Base-by-base conservation (phyloP, 2,113 vertebrate genomes). In the Elgaria multicarinata region DNA sequence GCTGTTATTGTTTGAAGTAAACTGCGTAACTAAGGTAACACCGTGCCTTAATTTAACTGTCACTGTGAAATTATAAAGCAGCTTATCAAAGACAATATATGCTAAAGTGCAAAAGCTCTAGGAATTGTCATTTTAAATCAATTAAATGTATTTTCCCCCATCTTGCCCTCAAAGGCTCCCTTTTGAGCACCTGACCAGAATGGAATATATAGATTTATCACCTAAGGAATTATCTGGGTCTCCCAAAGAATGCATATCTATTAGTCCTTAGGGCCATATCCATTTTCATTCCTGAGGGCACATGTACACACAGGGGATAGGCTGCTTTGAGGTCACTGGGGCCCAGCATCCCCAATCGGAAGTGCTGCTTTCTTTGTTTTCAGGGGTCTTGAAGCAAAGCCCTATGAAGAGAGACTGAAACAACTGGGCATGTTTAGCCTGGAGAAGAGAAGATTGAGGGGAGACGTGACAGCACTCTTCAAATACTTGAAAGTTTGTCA, bases 21-120 rank as follows among this genome's bases (percentile, higher is more conserved):
- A 95, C 76, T 86, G 72, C 8, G 33, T 85, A 88, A 93, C 75
- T 79, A 26, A 28, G 77, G 75, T 93, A 94, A 94, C 39, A 3
- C 79, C 22, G 81, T 90, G 79, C 92, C 74, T 94, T 87, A 90
- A 93, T 93, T 94, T 94, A 90, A 91, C 13, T 84, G 89, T 92
- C 95, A 93, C 42, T 28, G 3, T 92, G 90, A 96, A 95, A 95
- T 93, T 93, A 90, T 88, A 93, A 90, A 95, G 91, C 24, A 90
- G 58, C 53, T 92, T 93, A 87, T 87, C 85, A 91, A 74, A 93
- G 90, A 39, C 82, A 96, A 77, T 95, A 87, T 92, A 85, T 80
- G 9, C 71, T 81, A 93, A 94, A 82, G 79, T 7, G 92, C 87
- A 93, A 94, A 91, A 64, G 85, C 31, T 85, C 89, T 0, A 5